phyloP scores from a whole-genome alignment of 2,797 vertebrate species.

The Phataginus tricuspis region DNA sequence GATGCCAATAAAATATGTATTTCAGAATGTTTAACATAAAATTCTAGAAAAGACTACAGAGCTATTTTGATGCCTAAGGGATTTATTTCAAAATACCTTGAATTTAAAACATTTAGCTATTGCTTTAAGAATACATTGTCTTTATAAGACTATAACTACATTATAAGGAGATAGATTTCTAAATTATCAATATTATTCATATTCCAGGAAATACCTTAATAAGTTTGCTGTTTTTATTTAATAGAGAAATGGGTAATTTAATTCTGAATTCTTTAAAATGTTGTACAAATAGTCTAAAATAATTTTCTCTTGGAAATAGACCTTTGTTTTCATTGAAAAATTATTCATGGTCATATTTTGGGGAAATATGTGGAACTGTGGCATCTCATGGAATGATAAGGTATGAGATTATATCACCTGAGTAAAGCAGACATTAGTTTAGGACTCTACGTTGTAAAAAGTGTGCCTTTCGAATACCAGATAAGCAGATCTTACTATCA shows the following conservation, averaged over 20 bases:
- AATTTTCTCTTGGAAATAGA: neutral
- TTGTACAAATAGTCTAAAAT: neutral
- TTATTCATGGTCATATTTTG: neutral
- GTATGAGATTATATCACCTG: neutral
- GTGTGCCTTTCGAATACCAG: neutral
- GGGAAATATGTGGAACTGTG: neutral
- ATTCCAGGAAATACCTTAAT: neutral
- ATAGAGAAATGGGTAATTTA: neutral
- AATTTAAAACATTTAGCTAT: slow-evolving; percentile 13
- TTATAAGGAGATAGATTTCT: neutral
- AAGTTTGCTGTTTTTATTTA: neutral
- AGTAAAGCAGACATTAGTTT: neutral
- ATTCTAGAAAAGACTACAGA: neutral
- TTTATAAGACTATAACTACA: neutral
- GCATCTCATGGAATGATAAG: neutral
- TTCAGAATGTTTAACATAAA: neutral
- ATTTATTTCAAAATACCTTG: neutral
- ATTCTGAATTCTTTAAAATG: neutral
- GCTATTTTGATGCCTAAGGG: neutral
- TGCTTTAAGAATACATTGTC: slow-evolving; percentile 14
- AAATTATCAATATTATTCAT: neutral
- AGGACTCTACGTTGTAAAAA: neutral
- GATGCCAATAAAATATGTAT: neutral
- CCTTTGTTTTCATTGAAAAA: neutral
- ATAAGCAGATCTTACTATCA: neutral